These are phyloP conservation scores for Oligia fasciuncula DNA, from an alignment of 2,888 invertebrate genomes.

Conservation along the genomic window DNA sequence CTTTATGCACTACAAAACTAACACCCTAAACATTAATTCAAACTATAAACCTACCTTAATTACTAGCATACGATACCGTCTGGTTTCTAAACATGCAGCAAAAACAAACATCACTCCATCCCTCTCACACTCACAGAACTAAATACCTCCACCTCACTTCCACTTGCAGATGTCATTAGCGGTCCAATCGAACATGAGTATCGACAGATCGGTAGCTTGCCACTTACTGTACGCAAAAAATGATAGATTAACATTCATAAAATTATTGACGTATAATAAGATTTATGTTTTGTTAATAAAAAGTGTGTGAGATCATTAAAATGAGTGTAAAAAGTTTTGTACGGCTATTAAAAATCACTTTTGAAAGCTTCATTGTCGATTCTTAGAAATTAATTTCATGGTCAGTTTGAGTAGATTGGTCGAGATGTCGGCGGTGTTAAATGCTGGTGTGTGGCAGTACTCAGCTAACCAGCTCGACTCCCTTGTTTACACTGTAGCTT, in stretches of 20 bases:
- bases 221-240: conserved; percentile 60
- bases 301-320: conserved; percentile 45
- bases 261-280: conserved; percentile 31
- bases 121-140: conserved; percentile 6
- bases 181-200: conserved; percentile 58
- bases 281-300: conserved; percentile 31
- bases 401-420: neutral
- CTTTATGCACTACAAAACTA: conserved; percentile 16
- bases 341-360: conserved; percentile 29
- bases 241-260: conserved; percentile 29
- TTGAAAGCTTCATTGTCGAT: conserved; percentile 4
- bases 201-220: conserved; percentile 65
- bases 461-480: too few relatives aligned
- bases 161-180: conserved; percentile 47
- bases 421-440: too few relatives aligned
- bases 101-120: conserved; percentile 54
- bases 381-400: conserved; percentile 25
- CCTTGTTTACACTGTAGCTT: too few relatives aligned
- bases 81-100: conserved; percentile 50
- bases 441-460: too few relatives aligned
- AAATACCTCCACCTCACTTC: conserved; percentile 25
- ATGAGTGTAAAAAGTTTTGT: conserved; percentile 32
- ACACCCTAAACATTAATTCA: conserved; percentile 35
- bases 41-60: conserved; percentile 48
- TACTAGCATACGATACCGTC: conserved; percentile 41